Base-by-base conservation (phyloP, 1,140 invertebrate genomes). In the Orussus abietinus region DNA sequence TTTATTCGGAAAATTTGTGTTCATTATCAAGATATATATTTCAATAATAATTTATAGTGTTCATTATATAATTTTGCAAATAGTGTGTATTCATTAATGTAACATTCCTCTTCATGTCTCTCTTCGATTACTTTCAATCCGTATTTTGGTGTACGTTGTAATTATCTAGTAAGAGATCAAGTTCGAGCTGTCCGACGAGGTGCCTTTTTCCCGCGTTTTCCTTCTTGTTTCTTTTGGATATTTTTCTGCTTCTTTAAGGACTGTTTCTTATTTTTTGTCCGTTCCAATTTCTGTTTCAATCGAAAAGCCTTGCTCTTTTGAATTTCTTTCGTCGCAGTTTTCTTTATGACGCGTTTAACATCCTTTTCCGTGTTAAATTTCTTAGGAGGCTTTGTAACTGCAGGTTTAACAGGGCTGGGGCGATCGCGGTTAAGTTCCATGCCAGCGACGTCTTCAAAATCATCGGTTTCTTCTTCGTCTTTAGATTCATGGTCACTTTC, bases 261-360 rank as follows among this genome's bases (percentile, higher is more conserved):
- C 22, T 25, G 22, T 11, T 62, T 61, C 32, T 42, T 63, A 33
- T 62, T 63, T 6, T 56, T 62, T 2, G 49, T 31, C 11, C 51
- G 51, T 19, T 86, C 83, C 3, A 85, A 56, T 60, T 79, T 82
- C 48, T 79, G 80, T 54, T 86, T 86, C 59, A 76, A 77, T 71
- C 85, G 80, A 60, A 85, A 87, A 3, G 77, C 75, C 75, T 84
- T 85, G 57, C 84, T 87, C 43, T 84, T 83, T 56, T 84, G 76
- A 5, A 86, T 71, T 58, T 79, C 80, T 48, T 83, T 81, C 4
- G 80, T 74, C 1, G 83, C 80, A 59, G 81, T 77, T 37, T 79
- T 78, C 51, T 84, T 85, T 21, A 85, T 72, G 45, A 78, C 66
- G 56, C 69, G 78, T 45, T 84, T 83, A 2, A 86, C 60, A 47